Evolutionary conservation across 2,888 invertebrate species (phyloP).

Genomic region (Nasonia oneida): DNA sequence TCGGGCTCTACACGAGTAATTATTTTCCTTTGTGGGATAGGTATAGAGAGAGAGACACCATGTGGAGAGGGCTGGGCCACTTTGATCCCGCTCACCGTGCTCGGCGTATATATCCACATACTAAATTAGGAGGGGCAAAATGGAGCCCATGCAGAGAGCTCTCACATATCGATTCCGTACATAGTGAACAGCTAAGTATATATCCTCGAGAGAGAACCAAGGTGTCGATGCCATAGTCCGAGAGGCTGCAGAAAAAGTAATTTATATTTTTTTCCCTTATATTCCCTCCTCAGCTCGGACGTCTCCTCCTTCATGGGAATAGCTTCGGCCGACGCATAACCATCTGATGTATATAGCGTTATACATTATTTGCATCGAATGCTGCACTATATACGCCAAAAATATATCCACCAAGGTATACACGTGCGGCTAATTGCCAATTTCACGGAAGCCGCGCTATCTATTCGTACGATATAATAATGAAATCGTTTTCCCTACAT

Average conservation of each 20-base stretch:
- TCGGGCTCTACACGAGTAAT: conserved; percentile 67
- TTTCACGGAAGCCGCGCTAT: neutral
- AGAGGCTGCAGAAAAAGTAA: neutral
- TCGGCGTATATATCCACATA: conserved; percentile 61
- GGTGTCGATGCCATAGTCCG: conserved; percentile 35
- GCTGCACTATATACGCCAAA: neutral
- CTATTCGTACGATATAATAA: neutral
- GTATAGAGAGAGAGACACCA: conserved; percentile 69
- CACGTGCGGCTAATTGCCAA: neutral
- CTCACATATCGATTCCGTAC: neutral
- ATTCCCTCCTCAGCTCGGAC: neutral
- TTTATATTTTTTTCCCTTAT: conserved; percentile 5
- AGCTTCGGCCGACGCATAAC: neutral
- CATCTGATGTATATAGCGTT: conserved; percentile 18
- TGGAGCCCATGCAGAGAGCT: conserved; percentile 59
- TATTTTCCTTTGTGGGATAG: conserved; percentile 73
- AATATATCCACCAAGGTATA: neutral
- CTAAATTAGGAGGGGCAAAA: conserved; percentile 70
- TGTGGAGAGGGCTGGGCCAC: conserved; percentile 69
- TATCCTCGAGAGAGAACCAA: conserved; percentile 4
- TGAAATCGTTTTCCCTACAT: conserved; percentile 4
- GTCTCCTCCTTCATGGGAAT: neutral
- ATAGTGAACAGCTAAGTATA: neutral
- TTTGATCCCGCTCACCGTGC: conserved; percentile 48
- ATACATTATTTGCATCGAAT: neutral